These are phyloP conservation scores for Cygnus atratus DNA, from an alignment of 2,113 vertebrate genomes.

Conservation along the genomic window DNA sequence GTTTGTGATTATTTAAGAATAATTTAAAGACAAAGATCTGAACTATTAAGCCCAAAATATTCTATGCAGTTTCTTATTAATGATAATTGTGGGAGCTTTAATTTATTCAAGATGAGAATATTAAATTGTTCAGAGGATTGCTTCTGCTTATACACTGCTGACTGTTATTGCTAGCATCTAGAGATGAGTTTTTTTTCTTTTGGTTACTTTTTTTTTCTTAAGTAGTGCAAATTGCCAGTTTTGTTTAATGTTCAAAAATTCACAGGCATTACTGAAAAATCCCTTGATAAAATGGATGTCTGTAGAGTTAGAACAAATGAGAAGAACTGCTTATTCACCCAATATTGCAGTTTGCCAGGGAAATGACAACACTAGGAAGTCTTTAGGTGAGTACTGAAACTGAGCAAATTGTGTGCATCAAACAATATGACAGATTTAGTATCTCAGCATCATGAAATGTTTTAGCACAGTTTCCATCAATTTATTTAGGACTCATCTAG, in stretches of 20 bases:
- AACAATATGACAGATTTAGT: neutral
- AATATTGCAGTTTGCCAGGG: neutral
- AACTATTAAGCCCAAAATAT: neutral
- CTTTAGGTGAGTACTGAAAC: neutral
- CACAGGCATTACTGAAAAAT: neutral
- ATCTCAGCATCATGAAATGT: neutral
- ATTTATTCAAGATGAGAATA: neutral
- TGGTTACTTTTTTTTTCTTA: neutral
- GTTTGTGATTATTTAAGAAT: neutral
- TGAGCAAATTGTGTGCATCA: neutral
- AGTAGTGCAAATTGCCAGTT: neutral
- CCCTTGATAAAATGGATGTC: neutral
- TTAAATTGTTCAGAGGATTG: neutral
- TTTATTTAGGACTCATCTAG: neutral
- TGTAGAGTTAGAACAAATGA: neutral
- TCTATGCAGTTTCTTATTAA: neutral
- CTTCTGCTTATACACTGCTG: neutral
- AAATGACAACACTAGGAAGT: neutral
- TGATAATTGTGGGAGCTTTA: neutral
- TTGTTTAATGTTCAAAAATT: neutral
- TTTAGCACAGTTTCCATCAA: neutral
- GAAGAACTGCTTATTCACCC: neutral
- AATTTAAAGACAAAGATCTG: slow-evolving; percentile 17
- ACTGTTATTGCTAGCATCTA: neutral
- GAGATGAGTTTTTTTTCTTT: neutral